These are phyloP conservation scores for Zelleria hepariella DNA, from an alignment of 2,888 invertebrate genomes.

Conservation along the genomic window DNA sequence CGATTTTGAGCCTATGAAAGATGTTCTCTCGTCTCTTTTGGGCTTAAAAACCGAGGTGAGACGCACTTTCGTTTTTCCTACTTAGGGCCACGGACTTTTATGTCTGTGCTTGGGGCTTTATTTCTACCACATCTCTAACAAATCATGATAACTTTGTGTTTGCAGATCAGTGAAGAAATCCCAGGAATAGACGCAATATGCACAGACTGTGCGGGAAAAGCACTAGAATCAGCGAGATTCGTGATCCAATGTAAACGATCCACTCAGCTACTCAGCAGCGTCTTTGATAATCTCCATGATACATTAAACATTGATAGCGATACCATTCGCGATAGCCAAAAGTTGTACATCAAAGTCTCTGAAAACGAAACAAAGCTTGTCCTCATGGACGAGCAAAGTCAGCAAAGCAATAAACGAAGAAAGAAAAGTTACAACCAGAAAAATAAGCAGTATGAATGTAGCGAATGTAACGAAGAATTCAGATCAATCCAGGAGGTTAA, in stretches of 20 bases:
- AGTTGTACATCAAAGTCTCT: conserved; percentile 34
- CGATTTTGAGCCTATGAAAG: conserved; percentile 25
- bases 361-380: conserved; percentile 33
- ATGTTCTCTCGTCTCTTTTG: conserved; percentile 30
- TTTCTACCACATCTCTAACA: not conserved
- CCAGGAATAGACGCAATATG: conserved; percentile 50
- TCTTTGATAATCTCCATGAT: conserved; percentile 33
- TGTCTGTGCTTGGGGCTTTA: too few species aligned
- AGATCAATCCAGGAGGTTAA: conserved; percentile 25
- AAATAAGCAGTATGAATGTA: conserved; percentile 24
- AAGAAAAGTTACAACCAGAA: conserved; percentile 9
- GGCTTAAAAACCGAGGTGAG: conserved; percentile 30
- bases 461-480: conserved; percentile 29
- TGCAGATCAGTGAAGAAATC: conserved; percentile 43
- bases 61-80: too few species aligned
- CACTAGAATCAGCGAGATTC: conserved; percentile 31
- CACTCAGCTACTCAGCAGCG: conserved; percentile 29
- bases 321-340: conserved; percentile 21
- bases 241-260: conserved; percentile 33
- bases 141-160: not conserved
- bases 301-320: conserved; percentile 28
- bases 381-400: conserved; percentile 25
- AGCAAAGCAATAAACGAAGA: conserved; percentile 9
- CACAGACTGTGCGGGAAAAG: conserved; percentile 35
- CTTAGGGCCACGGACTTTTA: too few species aligned